Base-by-base conservation (phyloP, 1,140 invertebrate genomes). In the Ceratina calcarata region DNA sequence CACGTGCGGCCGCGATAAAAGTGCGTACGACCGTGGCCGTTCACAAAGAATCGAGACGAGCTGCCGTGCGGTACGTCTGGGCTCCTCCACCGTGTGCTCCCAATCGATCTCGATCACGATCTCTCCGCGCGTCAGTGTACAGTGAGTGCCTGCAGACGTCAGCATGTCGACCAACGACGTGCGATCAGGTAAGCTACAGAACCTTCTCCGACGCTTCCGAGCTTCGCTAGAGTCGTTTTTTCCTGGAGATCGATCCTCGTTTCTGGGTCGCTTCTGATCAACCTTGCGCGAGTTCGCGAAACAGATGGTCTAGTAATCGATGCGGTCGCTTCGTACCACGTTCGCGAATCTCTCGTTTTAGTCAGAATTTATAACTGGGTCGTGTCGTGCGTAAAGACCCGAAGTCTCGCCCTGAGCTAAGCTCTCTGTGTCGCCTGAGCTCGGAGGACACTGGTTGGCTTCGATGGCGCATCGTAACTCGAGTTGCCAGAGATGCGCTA, bases 1-100 rank as follows among this genome's bases (percentile, higher is more conserved):
- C 73, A 84, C 68, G 68, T 76, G 78, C 78, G 68, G 51, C 2
- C 60, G 45, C 72, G 84, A 85, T 67, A 81, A 77, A 83, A 74
- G 20, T 53, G 70, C 62, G 79, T 85, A 74, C 69, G 74, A 75
- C 74, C 75, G 69, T 71, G 27, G 16, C 16, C 16, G 71, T 69
- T 79, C 76, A 82, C 58, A 82, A 76, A 82, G 65, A 67, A 55
- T 51, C 75, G 20, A 16, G n/a, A 71, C 73, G 79, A 70, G 53
- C 72, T 57, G 58, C 37, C 13, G 74, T 69, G 37, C 37, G 37
- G 37, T 45, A 45, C 55, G 27, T 58, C 20, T 16, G 10, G 16
- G 27, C 53, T 60, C 60, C 78, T 62, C 16, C 57, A 22, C 27
- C 7, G 16, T 16, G n/a, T 16, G 22, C 22, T 49, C 45, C 10